Conservation (phyloP, 2,888 invertebrate genomes). For the Ichneumoninae sp. region DNA sequence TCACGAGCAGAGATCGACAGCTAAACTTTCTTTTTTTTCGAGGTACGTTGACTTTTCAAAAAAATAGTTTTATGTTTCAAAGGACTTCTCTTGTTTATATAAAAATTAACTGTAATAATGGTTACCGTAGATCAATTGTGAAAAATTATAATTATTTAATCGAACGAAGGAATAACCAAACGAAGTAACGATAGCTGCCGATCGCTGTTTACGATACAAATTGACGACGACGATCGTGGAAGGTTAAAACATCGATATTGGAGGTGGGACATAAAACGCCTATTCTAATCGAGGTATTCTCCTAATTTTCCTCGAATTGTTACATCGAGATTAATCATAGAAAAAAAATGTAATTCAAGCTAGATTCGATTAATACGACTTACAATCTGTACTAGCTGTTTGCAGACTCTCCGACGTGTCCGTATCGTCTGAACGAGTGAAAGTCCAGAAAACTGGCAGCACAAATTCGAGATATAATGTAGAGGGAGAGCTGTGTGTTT, state of each 20-base stretch:
- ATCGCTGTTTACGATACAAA: not conserved
- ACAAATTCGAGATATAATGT: conserved; percentile 77
- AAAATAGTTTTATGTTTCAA: not conserved
- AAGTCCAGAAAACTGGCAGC: conserved; percentile 83
- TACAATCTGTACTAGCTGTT: conserved; percentile 83
- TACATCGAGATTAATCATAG: conserved; percentile 33
- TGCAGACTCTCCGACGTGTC: conserved; percentile 83
- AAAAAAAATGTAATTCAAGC: conserved; percentile 28
- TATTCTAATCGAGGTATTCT: conserved; percentile 61
- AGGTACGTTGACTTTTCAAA: not conserved
- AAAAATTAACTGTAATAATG: not conserved
- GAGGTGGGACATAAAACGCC: conserved; percentile 4
- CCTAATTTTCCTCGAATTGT: conserved; percentile 39
- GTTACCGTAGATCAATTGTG: not conserved
- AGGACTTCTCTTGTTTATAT: not conserved
- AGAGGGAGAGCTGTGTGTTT: conserved; percentile 37
- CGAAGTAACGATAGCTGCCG: not conserved
- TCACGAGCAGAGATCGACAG: not conserved
- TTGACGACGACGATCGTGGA: conserved; percentile 17
- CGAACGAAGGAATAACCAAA: not conserved
- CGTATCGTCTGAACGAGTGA: conserved; percentile 83
- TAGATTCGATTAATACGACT: conserved; percentile 71
- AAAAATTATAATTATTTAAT: not conserved
- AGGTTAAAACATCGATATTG: conserved; percentile 32
- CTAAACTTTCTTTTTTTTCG: not conserved